phyloP scores from a whole-genome alignment of 2,888 invertebrate genomes.

The Tipula unca region DNA sequence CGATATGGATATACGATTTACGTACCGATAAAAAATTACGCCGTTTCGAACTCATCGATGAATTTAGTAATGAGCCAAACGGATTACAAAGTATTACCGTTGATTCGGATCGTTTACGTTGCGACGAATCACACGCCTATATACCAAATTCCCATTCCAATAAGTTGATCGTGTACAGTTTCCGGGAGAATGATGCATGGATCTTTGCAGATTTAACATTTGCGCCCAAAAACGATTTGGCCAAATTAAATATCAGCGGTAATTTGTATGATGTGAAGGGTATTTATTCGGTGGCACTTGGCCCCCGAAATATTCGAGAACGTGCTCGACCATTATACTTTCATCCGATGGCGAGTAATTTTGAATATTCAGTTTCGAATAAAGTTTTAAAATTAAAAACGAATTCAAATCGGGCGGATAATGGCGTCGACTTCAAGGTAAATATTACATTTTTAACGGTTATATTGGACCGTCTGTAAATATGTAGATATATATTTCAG shows the following conservation, averaged over 20 bases:
- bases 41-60: conserved; percentile 43
- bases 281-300: conserved; percentile 61
- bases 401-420: conserved; percentile 39
- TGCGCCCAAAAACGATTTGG: neutral
- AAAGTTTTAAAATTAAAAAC: conserved; percentile 48
- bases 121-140: conserved; percentile 60
- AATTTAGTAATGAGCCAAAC: conserved; percentile 37
- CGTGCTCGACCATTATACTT: conserved; percentile 61
- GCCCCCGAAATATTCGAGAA: conserved; percentile 42
- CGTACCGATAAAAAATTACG: conserved; percentile 52
- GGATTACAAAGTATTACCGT: conserved; percentile 57
- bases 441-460: neutral
- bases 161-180: conserved; percentile 42
- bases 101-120: conserved; percentile 50
- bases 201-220: conserved; percentile 23
- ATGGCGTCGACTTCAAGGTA: conserved; percentile 42
- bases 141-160: conserved; percentile 45
- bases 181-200: conserved; percentile 57
- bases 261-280: conserved; percentile 45
- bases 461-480: neutral
- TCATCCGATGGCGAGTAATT: conserved; percentile 62
- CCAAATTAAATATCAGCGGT: neutral
- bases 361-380: conserved; percentile 60
- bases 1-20: conserved; percentile 59
- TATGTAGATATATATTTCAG: conserved; percentile 31